Evolutionary conservation across 2,888 invertebrate genomes (phyloP).

Genomic region (Marasmarcha lunaedactyla): DNA sequence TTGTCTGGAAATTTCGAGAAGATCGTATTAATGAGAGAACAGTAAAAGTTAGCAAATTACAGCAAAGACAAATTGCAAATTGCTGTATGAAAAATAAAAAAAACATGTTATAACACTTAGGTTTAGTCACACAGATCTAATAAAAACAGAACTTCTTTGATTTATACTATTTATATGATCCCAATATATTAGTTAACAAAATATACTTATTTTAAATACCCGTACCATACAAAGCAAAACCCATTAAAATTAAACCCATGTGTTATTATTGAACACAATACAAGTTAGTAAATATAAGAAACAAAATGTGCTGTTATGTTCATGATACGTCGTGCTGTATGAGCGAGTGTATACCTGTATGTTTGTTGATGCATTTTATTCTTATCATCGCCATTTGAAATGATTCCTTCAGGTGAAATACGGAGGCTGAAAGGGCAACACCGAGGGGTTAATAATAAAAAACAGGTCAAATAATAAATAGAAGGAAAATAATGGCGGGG

Average conservation of each 20-base stretch:
- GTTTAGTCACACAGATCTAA: slow-evolving; percentile 1
- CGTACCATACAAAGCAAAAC: background rate
- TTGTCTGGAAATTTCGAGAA: slow-evolving; percentile 71
- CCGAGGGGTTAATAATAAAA: slow-evolving; percentile 47
- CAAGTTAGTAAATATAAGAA: background rate
- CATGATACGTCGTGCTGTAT: slow-evolving; percentile 25
- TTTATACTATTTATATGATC: too few relatives aligned
- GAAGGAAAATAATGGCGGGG: slow-evolving; percentile 27
- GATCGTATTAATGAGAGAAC: background rate
- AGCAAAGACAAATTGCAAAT: too few relatives aligned
- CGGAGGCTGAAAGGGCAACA: slow-evolving; percentile 68
- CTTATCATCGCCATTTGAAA: slow-evolving; percentile 76
- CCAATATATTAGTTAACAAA: too few relatives aligned
- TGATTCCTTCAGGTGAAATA: slow-evolving; percentile 70
- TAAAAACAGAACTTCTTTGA: too few relatives aligned
- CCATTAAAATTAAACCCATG: slow-evolving; percentile 4
- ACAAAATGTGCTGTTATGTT: background rate
- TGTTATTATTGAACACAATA: slow-evolving; percentile 5
- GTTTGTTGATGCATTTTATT: slow-evolving; percentile 80
- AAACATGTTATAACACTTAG: slow-evolving; percentile 1
- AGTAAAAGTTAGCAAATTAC: background rate
- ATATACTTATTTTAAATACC: too few relatives aligned
- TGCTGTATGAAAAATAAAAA: too few relatives aligned
- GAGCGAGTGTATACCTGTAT: slow-evolving; percentile 73
- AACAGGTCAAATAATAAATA: slow-evolving; percentile 26